These are phyloP conservation scores for Platichthys flesus DNA, from an alignment of 2,113 vertebrate genomes.

Conservation along the genomic window DNA sequence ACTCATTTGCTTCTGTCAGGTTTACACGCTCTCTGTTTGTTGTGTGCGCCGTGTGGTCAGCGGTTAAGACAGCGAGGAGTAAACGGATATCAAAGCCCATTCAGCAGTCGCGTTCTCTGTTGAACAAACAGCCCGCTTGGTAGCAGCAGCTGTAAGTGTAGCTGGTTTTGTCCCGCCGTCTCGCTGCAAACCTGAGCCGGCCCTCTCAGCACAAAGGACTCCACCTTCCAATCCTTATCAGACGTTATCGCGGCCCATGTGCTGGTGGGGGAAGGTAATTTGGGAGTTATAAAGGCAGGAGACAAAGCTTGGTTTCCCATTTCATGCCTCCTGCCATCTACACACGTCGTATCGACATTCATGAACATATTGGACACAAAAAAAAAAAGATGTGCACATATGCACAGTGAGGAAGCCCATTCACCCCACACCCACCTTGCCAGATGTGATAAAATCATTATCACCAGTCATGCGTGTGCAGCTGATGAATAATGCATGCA, in stretches of 20 bases:
- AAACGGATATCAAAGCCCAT: conserved; percentile 19
- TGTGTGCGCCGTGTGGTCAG: neutral
- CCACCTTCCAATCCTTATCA: conserved; percentile 57
- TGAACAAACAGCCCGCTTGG: conserved; percentile 6
- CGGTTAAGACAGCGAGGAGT: neutral
- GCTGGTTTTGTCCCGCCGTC: conserved; percentile 19
- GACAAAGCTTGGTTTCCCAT: conserved; percentile 45
- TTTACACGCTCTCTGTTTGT: conserved; percentile 27
- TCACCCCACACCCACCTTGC: conserved; percentile 47
- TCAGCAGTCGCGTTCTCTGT: neutral
- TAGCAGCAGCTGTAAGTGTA: neutral
- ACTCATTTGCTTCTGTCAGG: conserved; percentile 20
- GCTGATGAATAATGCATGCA: conserved; percentile 75
- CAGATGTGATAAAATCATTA: conserved; percentile 79
- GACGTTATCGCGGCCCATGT: conserved; percentile 22
- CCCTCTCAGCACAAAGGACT: conserved; percentile 47
- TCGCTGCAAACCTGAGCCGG: conserved; percentile 47
- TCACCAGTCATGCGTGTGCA: conserved; percentile 63
- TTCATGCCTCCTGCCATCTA: conserved; percentile 42
- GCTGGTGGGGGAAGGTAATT: conserved; percentile 20
- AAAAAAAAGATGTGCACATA: conserved; percentile 30
- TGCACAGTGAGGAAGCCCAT: conserved; percentile 18
- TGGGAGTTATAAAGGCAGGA: conserved; percentile 24
- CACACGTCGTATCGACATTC: conserved; percentile 59
- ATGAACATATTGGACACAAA: conserved; percentile 53